A percentile compares a stretch with the other conserved stretches of the same genome.
These are phyloP conservation scores for Cyprinella venusta DNA, from an alignment of 2,797 vertebrate species.

Conservation along the genomic window DNA sequence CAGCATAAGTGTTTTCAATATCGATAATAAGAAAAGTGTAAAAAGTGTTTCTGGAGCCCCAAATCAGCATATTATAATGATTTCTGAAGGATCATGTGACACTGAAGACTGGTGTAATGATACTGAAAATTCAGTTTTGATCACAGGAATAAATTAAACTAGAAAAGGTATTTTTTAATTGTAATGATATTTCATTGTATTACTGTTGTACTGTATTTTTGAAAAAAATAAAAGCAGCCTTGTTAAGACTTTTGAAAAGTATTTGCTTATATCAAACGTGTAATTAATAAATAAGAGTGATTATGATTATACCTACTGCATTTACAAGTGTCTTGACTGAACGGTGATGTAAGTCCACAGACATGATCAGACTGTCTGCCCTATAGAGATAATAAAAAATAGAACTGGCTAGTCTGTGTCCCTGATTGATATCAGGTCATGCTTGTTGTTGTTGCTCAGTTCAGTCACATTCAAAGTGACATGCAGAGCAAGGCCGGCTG, in stretches of 20 bases:
- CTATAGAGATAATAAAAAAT: slow-evolving; percentile 6
- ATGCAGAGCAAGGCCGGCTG: slow-evolving; percentile 26
- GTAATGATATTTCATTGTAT: neutral
- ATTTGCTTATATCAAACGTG: neutral
- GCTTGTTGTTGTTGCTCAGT: slow-evolving; percentile 28
- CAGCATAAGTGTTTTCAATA: neutral
- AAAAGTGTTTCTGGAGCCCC: neutral
- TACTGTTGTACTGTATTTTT: neutral
- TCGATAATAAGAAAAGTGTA: neutral
- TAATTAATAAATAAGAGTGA: neutral
- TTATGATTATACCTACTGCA: neutral
- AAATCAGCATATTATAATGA: neutral
- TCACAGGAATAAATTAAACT: neutral
- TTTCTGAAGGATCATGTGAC: neutral
- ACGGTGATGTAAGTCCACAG: neutral
- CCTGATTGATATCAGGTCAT: slow-evolving; percentile 24
- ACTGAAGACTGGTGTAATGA: neutral
- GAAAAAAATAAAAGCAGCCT: neutral
- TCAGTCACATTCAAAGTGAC: neutral
- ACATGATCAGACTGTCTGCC: slow-evolving; percentile 16
- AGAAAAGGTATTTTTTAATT: neutral
- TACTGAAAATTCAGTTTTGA: neutral
- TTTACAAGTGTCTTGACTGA: neutral
- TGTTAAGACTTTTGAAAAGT: neutral
- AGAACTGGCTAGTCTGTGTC: slow-evolving; percentile 17